These are phyloP conservation scores for Diabrotica balteata DNA, from an alignment of 2,888 invertebrate species.

Conservation along the genomic window DNA sequence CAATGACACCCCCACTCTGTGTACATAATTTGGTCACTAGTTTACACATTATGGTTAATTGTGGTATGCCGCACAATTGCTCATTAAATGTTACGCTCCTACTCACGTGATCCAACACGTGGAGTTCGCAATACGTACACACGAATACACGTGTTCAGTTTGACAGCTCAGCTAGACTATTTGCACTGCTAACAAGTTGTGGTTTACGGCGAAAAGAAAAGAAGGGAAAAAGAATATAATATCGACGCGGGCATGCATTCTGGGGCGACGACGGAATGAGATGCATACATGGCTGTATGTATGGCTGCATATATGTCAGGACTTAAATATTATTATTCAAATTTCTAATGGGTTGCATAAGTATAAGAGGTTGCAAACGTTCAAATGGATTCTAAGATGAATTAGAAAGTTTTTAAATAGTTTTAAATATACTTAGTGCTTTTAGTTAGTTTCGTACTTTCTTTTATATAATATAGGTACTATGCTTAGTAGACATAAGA, in stretches of 20 bases:
- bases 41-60: constrained; percentile 63
- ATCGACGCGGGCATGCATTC: not conserved
- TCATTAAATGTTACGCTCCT: constrained; percentile 59
- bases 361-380: too few species aligned
- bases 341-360: too few species aligned
- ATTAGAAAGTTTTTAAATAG: too few species aligned
- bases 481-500: too few species aligned
- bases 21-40: constrained; percentile 63
- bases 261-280: constrained; percentile 3
- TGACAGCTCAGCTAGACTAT: constrained; percentile 24
- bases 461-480: too few species aligned
- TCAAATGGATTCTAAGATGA: too few species aligned
- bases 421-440: too few species aligned
- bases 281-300: constrained; percentile 31
- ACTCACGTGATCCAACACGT: constrained; percentile 59
- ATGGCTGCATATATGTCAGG: constrained; percentile 40
- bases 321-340: constrained; percentile 5
- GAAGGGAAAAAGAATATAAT: constrained; percentile 1
- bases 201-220: not conserved
- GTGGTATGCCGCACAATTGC: constrained; percentile 60
- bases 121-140: constrained; percentile 38
- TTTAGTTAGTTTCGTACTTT: too few species aligned
- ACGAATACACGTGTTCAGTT: constrained; percentile 32
- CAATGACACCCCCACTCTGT: constrained; percentile 56
- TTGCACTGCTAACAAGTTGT: constrained; percentile 11